Evolutionary conservation across 2,888 invertebrate species (phyloP).

Genomic region (Acrobasis repandana): DNA sequence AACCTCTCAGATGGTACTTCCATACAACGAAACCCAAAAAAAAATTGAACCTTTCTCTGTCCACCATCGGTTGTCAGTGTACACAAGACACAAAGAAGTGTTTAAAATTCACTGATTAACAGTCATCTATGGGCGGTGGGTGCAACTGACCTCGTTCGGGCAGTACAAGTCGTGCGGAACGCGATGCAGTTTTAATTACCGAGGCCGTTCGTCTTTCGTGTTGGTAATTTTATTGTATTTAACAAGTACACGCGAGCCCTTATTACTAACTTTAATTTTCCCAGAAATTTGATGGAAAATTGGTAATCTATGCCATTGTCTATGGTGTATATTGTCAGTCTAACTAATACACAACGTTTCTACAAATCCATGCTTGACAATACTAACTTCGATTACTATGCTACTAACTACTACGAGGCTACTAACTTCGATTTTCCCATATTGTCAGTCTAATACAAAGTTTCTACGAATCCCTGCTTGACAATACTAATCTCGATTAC

Average conservation of each 20-base stretch:
- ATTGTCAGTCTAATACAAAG: too few relatives aligned
- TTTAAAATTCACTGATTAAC: constrained; percentile 40
- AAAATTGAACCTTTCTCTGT: constrained; percentile 6
- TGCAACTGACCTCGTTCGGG: constrained; percentile 60
- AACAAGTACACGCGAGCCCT: constrained; percentile 20
- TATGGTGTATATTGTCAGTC: too few relatives aligned
- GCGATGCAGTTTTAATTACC: constrained; percentile 67
- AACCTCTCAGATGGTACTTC: too few relatives aligned
- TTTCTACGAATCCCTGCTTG: too few relatives aligned
- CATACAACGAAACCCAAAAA: too few relatives aligned
- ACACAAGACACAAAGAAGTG: constrained; percentile 39
- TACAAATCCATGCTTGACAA: too few relatives aligned
- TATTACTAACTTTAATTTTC: not conserved
- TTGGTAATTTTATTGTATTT: constrained; percentile 41
- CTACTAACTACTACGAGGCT: too few relatives aligned
- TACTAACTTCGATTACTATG: too few relatives aligned
- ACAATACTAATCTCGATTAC: too few relatives aligned
- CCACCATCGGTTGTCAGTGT: constrained; percentile 33
- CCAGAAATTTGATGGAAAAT: not conserved
- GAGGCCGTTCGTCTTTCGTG: constrained; percentile 49
- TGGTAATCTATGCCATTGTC: too few relatives aligned
- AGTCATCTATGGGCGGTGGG: constrained; percentile 36
- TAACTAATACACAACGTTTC: too few relatives aligned
- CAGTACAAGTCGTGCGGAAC: constrained; percentile 62
- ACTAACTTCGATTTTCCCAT: too few relatives aligned